These are phyloP conservation scores for Atherinomorus stipes DNA, from an alignment of 2,113 vertebrate genomes.

Conservation along the genomic window DNA sequence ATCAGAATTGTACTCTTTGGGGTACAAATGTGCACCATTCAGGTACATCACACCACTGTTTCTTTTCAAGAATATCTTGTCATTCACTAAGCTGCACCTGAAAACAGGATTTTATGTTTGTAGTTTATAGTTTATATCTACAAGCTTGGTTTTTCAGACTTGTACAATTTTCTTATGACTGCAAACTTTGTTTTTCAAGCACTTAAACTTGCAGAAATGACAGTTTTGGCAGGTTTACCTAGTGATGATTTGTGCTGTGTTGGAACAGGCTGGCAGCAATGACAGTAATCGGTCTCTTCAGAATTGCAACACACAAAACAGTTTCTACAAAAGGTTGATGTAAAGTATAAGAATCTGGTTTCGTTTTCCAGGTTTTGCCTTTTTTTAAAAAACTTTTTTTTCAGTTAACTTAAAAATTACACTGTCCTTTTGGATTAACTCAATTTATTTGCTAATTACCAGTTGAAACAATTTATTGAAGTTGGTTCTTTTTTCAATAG, in stretches of 20 bases:
- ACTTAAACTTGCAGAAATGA: no score
- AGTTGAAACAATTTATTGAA: no score
- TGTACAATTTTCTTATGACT: neutral
- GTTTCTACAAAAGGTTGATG: no score
- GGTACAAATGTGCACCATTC: constrained; percentile 40
- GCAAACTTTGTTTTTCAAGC: neutral
- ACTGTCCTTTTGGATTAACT: no score
- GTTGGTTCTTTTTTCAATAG: no score
- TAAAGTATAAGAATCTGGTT: no score
- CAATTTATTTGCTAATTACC: no score
- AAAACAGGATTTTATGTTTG: neutral
- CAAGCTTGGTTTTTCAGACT: neutral
- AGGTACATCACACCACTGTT: constrained; percentile 47
- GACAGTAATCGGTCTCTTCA: no score
- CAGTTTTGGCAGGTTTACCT: neutral
- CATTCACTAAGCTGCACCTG: neutral
- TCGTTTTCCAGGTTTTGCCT: no score
- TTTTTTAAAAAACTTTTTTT: no score
- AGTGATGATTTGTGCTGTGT: neutral
- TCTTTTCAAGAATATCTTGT: neutral
- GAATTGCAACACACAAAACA: no score
- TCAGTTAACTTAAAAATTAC: no score
- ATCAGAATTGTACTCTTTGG: constrained; percentile 47
- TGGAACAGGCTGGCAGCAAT: neutral
- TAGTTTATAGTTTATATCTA: neutral